Conservation (phyloP, 2,888 invertebrate species). For the Platerodrilus igneus region DNA sequence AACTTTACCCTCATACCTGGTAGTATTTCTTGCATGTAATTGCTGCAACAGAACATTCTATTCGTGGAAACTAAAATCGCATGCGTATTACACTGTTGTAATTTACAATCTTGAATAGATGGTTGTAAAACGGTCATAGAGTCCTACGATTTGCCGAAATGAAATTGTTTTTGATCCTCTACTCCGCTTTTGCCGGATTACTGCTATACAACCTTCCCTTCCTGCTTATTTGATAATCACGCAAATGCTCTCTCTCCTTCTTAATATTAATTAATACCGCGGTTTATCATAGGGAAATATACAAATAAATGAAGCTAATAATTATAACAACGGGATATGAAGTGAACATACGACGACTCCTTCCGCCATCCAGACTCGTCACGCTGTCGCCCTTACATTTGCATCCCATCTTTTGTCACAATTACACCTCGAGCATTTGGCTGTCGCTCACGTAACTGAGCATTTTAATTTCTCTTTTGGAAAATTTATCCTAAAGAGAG, state of each 20-base stretch:
- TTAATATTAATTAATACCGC: too few relatives aligned
- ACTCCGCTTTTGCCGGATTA: slow-evolving; percentile 31
- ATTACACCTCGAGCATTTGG: slow-evolving; percentile 30
- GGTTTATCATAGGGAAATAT: slow-evolving; percentile 38
- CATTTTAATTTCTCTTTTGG: slow-evolving; percentile 11
- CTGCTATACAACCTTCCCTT: too few relatives aligned
- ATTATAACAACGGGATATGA: slow-evolving; percentile 35
- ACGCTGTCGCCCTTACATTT: slow-evolving; percentile 32
- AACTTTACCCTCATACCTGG: slow-evolving; percentile 19
- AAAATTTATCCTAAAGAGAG: slow-evolving; percentile 7
- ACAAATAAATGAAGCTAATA: slow-evolving; percentile 43
- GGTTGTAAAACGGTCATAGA: slow-evolving; percentile 39
- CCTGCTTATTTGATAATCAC: too few relatives aligned
- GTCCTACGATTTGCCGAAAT: slow-evolving; percentile 38
- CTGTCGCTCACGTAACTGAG: slow-evolving; percentile 14
- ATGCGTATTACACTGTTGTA: slow-evolving; percentile 41
- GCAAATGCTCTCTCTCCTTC: too few relatives aligned
- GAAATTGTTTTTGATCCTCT: slow-evolving; percentile 45
- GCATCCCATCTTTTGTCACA: slow-evolving; percentile 37
- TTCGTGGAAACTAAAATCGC: slow-evolving; percentile 34
- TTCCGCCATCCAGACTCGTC: too few relatives aligned
- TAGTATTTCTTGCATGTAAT: slow-evolving; percentile 6
- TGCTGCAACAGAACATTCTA: slow-evolving; percentile 29
- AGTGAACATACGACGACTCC: slow-evolving; percentile 34
- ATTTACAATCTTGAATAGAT: slow-evolving; percentile 44